Evolutionary conservation across 2,888 invertebrate genomes (phyloP), one percentile per base, ranked within the genome.

Genomic region (Limnephilus lunatus): DNA sequence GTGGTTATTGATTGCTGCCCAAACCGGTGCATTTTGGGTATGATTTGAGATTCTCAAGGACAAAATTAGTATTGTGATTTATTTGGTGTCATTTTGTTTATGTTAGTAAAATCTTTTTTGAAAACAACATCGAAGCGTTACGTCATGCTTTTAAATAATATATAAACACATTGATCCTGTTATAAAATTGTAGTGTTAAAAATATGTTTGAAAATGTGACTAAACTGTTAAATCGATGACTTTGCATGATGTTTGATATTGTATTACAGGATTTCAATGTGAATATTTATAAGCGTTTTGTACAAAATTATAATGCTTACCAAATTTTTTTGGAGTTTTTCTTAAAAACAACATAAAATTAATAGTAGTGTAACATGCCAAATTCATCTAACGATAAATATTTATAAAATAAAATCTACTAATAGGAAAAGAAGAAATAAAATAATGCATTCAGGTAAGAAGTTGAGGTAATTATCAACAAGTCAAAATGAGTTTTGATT

Each of bases 391-490:
- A 25, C 35, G 30, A 48, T 30, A 68, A 31, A 89, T 89, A 68
- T 4, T 80, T 89, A 25, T 89, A 32, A 89, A 89, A 35, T 68
- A 89, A 83, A 83, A 32, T 35, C 15, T 82, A 35, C 83, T 32
- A 35, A 32, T 39, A 83, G 35, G 83, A 83, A 83, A 83, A 83
- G 35, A 83, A 83, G 83, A 35, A 83, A 83, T 83, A 35, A 83
- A 83, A 68, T 25, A 35, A 32, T 89, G 89, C 89, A 89, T 89
- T 89, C 89, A 80, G 81, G 80, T 89, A 89, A 80, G 68, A 89
- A 89, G 80, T 89, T 53, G 53, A 80, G 19, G 3, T 83, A 19
- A 5, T 25, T 83, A 83, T 83, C 35, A 35, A 83, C 12, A 83
- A 30, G 32, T 85, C 39, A 44, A 86, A 30, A 39, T n/a, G 25